phyloP scores from a whole-genome alignment of 1,140 invertebrate genomes.

The Delia radicum region DNA sequence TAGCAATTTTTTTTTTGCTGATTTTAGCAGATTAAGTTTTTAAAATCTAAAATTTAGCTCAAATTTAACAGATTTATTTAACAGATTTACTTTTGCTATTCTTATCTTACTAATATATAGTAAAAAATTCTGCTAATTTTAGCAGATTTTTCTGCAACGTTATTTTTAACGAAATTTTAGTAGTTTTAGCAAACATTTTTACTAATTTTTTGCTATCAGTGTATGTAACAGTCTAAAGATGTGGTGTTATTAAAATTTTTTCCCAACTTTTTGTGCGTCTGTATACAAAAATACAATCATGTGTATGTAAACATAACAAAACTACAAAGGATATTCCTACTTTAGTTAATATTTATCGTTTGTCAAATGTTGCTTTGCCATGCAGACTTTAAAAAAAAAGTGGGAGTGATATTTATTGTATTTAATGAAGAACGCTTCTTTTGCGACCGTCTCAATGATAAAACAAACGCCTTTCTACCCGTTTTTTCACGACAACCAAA shows the following conservation, averaged over 20 bases:
- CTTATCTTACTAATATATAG: no score
- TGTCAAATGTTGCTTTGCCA: background rate
- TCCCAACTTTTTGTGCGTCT: background rate
- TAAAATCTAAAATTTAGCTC: no score
- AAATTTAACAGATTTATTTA: no score
- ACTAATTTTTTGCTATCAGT: no score
- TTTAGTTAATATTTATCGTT: background rate
- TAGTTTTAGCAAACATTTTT: no score
- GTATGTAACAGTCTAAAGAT: background rate
- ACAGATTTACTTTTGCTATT: no score
- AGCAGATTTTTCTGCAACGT: no score
- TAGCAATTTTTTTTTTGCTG: no score
- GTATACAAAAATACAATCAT: background rate
- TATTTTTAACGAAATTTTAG: no score
- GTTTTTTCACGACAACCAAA: no score
- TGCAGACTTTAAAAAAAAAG: background rate
- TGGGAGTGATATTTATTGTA: background rate
- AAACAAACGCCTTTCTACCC: background rate
- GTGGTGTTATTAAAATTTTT: background rate
- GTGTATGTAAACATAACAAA: background rate
- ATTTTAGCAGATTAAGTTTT: no score
- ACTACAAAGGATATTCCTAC: slow-evolving; percentile 17
- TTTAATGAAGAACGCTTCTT: background rate
- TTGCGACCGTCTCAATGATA: background rate
- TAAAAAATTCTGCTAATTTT: no score